These are phyloP conservation scores for Otolemur garnettii DNA, from an alignment of 2,113 vertebrate species.

Conservation along the genomic window DNA sequence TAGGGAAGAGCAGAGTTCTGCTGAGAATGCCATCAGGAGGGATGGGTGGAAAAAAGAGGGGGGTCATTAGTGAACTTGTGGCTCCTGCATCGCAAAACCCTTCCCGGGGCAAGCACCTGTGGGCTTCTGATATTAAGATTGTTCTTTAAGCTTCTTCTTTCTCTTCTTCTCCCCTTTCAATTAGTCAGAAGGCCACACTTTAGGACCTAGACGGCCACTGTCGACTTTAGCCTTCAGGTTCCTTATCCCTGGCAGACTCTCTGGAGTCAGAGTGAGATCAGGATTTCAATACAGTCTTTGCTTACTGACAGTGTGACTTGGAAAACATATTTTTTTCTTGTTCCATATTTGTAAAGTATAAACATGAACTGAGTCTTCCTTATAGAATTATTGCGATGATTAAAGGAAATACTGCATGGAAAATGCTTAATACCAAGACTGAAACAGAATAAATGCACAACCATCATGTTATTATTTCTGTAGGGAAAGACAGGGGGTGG, in stretches of 20 bases:
- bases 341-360: not conserved
- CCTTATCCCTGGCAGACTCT: not conserved
- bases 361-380: not conserved
- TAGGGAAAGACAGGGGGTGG: not conserved
- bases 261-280: not conserved
- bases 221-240: no score
- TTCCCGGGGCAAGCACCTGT: no score
- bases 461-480: not conserved
- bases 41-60: not conserved
- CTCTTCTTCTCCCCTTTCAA: no score
- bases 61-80: not conserved
- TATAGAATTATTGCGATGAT: not conserved
- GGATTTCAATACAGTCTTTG: not conserved
- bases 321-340: not conserved
- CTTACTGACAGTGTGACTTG: not conserved
- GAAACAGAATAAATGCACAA: not conserved
- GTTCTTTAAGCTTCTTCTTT: no score
- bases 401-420: not conserved
- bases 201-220: no score
- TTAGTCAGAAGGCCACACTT: no score
- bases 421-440: not conserved
- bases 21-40: rapidly evolving
- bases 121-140: no score
- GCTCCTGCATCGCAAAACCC: not conserved
- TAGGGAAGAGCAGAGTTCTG: no score